These are phyloP conservation scores for Aleiodes leptofemur DNA, from an alignment of 2,888 invertebrate genomes.

Conservation along the genomic window DNA sequence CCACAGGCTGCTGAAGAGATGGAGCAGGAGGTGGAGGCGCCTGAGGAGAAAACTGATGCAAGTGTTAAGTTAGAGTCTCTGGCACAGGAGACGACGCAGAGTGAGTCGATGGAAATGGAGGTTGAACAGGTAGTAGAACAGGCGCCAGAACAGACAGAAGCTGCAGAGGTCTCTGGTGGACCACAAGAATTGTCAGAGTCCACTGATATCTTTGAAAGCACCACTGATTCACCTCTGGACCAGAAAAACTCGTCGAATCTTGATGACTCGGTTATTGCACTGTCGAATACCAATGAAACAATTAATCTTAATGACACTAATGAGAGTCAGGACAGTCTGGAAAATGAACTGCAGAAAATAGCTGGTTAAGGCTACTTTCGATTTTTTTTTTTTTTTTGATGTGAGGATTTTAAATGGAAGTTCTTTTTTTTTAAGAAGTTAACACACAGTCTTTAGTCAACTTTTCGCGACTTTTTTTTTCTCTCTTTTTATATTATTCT, in stretches of 20 bases:
- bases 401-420: background rate
- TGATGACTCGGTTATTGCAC: slow-evolving; percentile 66
- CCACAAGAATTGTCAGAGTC: slow-evolving; percentile 59
- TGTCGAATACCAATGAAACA: slow-evolving; percentile 62
- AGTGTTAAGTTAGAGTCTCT: slow-evolving; percentile 17
- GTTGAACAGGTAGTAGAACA: slow-evolving; percentile 23
- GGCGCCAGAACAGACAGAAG: slow-evolving; percentile 44
- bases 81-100: too few species aligned
- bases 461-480: slow-evolving; percentile 11
- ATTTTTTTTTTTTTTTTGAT: background rate
- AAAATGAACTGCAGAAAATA: slow-evolving; percentile 73
- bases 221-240: slow-evolving; percentile 52
- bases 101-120: slow-evolving; percentile 18
- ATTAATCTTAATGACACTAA: slow-evolving; percentile 71
- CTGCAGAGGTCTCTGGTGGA: background rate
- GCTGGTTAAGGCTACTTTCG: slow-evolving; percentile 64
- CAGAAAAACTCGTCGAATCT: slow-evolving; percentile 52
- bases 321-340: slow-evolving; percentile 73
- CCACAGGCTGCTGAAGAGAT: slow-evolving; percentile 45
- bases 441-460: slow-evolving; percentile 18
- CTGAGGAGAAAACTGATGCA: slow-evolving; percentile 35
- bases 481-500: background rate
- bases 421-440: background rate
- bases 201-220: slow-evolving; percentile 63
- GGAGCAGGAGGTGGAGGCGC: slow-evolving; percentile 34